phyloP scores from a whole-genome alignment of 2,113 vertebrate genomes.

The Accipiter cooperii region DNA sequence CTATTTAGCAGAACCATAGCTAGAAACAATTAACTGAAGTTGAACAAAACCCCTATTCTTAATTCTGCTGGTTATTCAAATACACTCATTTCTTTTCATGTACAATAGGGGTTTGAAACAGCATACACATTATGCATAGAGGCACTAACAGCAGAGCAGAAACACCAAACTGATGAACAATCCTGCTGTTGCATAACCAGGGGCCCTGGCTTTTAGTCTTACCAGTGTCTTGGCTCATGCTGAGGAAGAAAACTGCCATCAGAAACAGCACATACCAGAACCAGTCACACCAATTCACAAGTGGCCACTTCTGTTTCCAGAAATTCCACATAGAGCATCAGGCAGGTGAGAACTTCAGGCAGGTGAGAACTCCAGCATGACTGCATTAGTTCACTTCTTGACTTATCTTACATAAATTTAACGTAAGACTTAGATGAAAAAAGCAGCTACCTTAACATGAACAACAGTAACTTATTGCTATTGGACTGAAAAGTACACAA shows the following conservation, averaged over 20 bases:
- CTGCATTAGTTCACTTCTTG: not conserved
- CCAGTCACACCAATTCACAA: not conserved
- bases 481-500: not conserved
- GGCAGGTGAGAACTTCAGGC: not conserved
- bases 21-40: not conserved
- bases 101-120: not conserved
- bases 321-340: accelerated
- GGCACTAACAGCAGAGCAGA: not conserved
- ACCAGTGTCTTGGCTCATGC: not conserved
- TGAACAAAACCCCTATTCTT: not conserved
- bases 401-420: not conserved
- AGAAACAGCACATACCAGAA: not conserved
- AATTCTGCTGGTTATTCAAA: not conserved
- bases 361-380: not conserved
- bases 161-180: not conserved
- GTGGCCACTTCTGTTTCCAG: not conserved
- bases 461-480: not conserved
- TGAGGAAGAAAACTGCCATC: not conserved
- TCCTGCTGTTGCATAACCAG: not conserved
- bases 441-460: not conserved
- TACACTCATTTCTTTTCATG: not conserved
- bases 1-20: not conserved
- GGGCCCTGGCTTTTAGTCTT: not conserved
- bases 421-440: not conserved
- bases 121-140: not conserved